Base-by-base conservation (phyloP, 2,113 vertebrate species). In the Lepus europaeus region DNA sequence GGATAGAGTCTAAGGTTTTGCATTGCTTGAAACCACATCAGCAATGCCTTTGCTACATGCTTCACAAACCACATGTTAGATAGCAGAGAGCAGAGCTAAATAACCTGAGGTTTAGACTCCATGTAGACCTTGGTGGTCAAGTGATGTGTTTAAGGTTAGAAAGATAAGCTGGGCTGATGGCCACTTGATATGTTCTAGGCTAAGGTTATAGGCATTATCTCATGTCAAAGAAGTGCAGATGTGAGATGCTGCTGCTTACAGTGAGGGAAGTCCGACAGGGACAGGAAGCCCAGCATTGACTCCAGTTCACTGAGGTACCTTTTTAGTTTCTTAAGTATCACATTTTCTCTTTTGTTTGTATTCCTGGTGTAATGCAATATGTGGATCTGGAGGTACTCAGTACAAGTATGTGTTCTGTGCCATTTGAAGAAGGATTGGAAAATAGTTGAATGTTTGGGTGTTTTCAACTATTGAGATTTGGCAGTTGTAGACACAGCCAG, bases 321-420 rank as follows among this genome's bases (percentile, higher is more conserved):
- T 80, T 69, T 80, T 59, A 82, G 17, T 94, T 87, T 17, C 63
- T 94, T 53, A 93, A 69, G 83, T 68, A 66, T 63, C 23, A 78
- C 39, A 11, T 83, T 90, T 87, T 90, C 22, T 87, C 3, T 79
- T 77, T 86, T n/a, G 64, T 90, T 85, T 76, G 19, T 77, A 89
- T 86, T 87, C 1, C 27, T 51, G 61, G 4, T 45, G 33, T 90
- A 45, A 80, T 14, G 70, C 6, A 81, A 19, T 12, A 19, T 72
- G 45, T 68, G 31, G 16, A 9, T 81, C 39, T 82, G 45, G 45
- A 45, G 31, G 25, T 79, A 5, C 39, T 94, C 56, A 92, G 63
- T 83, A 90, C 82, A 95, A 36, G 10, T 27, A 45, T 69, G n/a
- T 70, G 45, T 66, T 94, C 31, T 93, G 5, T 61, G 64, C 51